phyloP scores from a whole-genome alignment of 2,888 invertebrate genomes.

The Calephelis perditalis region DNA sequence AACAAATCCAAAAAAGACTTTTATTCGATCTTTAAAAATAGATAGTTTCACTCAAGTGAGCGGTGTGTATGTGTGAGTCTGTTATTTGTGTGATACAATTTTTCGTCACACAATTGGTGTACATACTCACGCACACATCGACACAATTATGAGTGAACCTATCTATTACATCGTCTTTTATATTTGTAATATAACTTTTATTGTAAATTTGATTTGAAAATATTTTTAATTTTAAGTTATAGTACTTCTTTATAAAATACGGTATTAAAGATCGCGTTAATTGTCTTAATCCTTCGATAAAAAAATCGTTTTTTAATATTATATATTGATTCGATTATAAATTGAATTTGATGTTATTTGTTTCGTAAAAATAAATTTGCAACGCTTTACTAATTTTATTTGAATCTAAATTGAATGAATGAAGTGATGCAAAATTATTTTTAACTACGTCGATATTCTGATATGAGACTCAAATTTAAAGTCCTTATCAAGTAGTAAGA shows the following conservation, averaged over 20 bases:
- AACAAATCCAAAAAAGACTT: background rate
- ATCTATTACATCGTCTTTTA: constrained; percentile 5
- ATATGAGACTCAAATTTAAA: no score
- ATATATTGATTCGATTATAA: no score
- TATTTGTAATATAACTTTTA: background rate
- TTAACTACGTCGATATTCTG: no score
- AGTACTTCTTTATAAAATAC: background rate
- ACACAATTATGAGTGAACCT: constrained; percentile 9
- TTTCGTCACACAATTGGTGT: constrained; percentile 1
- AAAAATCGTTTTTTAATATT: no score
- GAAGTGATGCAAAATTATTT: no score
- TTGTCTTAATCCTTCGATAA: background rate
- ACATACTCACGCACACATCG: constrained; percentile 5
- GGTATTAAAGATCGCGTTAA: background rate
- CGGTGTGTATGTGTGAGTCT: constrained; percentile 1
- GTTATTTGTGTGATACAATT: background rate
- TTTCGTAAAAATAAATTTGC: no score
- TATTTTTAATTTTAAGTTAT: background rate
- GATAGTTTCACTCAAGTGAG: constrained; percentile 10
- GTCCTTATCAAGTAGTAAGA: no score
- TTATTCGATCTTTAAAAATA: background rate
- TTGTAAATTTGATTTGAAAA: background rate
- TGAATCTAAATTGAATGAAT: no score
- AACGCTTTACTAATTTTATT: no score
- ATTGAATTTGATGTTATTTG: no score